These are phyloP conservation scores for Zenarchopterus dispar DNA, from an alignment of 2,797 vertebrate genomes.

Conservation along the genomic window DNA sequence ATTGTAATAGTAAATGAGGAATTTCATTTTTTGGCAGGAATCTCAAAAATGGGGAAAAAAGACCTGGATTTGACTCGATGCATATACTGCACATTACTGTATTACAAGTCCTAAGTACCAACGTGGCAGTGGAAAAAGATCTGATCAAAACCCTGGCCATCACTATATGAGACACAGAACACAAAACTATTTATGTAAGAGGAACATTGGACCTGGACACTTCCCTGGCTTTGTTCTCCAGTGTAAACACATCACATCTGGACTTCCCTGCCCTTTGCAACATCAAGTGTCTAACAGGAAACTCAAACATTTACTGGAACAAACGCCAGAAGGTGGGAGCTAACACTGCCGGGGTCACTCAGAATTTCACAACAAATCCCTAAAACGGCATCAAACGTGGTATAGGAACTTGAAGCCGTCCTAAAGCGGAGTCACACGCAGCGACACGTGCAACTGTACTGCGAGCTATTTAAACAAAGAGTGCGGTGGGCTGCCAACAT, in stretches of 20 bases:
- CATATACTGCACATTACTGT: no score
- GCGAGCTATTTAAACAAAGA: constrained; percentile 83
- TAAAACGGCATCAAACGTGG: constrained; percentile 30
- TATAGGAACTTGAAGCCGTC: constrained; percentile 33
- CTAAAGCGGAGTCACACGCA: constrained; percentile 77
- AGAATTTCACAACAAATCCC: constrained; percentile 3
- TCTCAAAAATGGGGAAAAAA: no score
- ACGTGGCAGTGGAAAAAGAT: no score
- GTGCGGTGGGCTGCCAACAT: constrained; percentile 54
- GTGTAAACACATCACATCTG: constrained; percentile 25
- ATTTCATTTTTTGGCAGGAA: no score
- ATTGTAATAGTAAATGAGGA: no score
- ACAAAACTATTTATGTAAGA: background rate
- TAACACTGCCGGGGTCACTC: background rate
- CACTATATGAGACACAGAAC: background rate
- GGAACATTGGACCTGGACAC: background rate
- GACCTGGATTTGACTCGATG: no score
- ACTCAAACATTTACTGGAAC: constrained; percentile 38
- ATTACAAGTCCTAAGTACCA: no score
- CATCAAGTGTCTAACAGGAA: constrained; percentile 35
- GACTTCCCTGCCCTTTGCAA: constrained; percentile 22
- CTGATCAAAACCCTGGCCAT: no score
- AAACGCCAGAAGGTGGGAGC: constrained; percentile 17
- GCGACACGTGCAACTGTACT: constrained; percentile 81
- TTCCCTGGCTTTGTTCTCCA: constrained; percentile 13